Evolutionary conservation across 2,113 vertebrate genomes (phyloP).

Genomic region (Leptocoma aspasia): DNA sequence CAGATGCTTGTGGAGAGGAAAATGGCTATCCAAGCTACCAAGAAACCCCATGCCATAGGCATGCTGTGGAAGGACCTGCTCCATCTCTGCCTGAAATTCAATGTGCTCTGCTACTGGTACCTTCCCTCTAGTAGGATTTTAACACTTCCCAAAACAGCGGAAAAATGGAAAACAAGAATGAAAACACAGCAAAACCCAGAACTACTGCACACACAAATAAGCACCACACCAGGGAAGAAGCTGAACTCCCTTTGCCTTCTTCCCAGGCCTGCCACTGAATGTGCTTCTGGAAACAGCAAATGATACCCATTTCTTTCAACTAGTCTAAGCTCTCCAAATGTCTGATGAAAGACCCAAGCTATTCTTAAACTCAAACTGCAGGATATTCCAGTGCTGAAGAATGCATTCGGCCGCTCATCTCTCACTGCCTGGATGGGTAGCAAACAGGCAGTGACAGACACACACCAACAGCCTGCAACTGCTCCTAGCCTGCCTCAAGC

Average conservation of each 20-base stretch:
- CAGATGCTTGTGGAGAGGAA: not conserved
- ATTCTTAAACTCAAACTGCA: not conserved
- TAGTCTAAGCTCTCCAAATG: not conserved
- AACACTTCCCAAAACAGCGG: not conserved
- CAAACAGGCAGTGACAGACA: not conserved
- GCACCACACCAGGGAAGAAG: not conserved
- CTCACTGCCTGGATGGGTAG: not conserved
- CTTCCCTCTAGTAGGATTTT: not conserved
- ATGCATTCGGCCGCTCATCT: not conserved
- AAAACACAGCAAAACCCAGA: not conserved
- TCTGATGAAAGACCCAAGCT: not conserved
- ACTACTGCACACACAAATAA: not conserved
- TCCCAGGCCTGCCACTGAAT: fast-evolving
- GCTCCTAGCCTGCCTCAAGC: not conserved
- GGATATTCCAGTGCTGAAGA: not conserved
- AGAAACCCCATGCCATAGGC: not conserved
- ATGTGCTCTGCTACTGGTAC: not conserved
- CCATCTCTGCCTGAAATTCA: not conserved
- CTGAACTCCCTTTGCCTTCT: not conserved
- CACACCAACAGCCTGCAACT: not conserved
- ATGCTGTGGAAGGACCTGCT: not conserved
- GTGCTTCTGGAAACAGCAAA: not conserved
- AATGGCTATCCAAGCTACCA: not conserved
- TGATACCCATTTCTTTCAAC: not conserved
- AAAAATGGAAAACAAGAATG: not conserved